Evolutionary conservation across 2,113 vertebrate genomes (phyloP), one percentile per base, ranked within the genome.

Genomic region (Numida meleagris): DNA sequence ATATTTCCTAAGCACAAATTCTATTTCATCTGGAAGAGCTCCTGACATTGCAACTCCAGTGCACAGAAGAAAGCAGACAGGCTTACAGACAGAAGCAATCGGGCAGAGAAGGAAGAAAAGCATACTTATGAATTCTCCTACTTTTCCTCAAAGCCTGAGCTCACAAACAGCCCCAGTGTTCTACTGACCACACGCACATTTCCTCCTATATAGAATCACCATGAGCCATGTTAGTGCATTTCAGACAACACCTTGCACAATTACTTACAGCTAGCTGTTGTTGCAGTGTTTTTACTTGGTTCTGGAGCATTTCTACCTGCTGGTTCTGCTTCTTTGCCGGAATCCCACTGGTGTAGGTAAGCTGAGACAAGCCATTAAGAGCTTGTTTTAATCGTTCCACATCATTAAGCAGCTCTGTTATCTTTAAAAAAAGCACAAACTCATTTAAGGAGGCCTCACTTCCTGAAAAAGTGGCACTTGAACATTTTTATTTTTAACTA

Each of bases 181-280:
- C 23, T 16, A 27, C 38, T 31, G 1, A 36, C 80, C 80, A 76
- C 68, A 14, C 1, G 10, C 12, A 2, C 1, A 25, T 10, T 14
- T 40, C 55, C 78, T n/a, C 24, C 27, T 40, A 66, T 59, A 14
- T 0, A 31, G 31, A 83, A 38, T 14, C 40, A 25, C 21, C 27
- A 19, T 20, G 21, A 76, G 86, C 80, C 21, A 12, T 2, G 33
- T 31, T 34, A 16, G 31, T 3, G 10, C 36, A 16, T 18, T 8
- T 51, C 78, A 77, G 65, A 12, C 48, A 46, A 3, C 5, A 15
- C 83, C 51, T 27, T 6, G 59, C 20, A 21, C 0, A 7, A 61
- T 40, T 82, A 99, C 99, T 99, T 92, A 99, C 99, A 97, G 98
- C 98, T 95, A 99, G 98, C 98, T 99, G 99, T 62, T 99, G 99